Base-by-base conservation (phyloP, 2,888 invertebrate genomes). In the Dermolepida albohirtum region DNA sequence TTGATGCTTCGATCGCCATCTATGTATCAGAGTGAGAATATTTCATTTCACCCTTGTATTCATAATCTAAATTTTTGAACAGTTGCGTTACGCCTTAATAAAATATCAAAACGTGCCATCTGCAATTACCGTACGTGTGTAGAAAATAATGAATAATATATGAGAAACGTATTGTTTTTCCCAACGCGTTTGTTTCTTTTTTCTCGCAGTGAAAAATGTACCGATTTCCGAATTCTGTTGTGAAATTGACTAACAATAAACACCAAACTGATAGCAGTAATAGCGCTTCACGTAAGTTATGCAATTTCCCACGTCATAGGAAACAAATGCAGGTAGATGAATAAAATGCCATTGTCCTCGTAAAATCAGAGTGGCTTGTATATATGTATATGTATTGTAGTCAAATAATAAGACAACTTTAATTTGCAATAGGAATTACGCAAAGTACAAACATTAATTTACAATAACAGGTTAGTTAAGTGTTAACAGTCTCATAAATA, bases 281-380 rank as follows among this genome's bases (percentile, higher is more conserved):
- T 16, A 47, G 59, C 47, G 34, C 47, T 62, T 62, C 59, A 49
- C 47, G 39, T 47, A 47, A 34, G 34, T 65, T 65, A 47, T 54
- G 65, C 52, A 65, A 65, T 65, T 65, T 65, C 54, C 65, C 65
- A 44, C 52, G 65, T 54, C 54, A 22, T 52, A 54, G 65, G 12
- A 54, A 39, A 52, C 34, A 65, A 47, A 65, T 65, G 65, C 65
- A 44, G 65, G 65, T 54, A 65, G 44, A 34, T 8, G 41, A 52
- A n/a, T 11, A 14, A 43, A n/a, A 51, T 51, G 64, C 64, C 65
- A 65, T 65, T 65, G 65, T 65, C 54, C 54, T 44, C 52, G 44
- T 65, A 44, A 41, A 65, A 54, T 44, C 54, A 44, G 52, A 54
- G 65, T 52, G 11, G 16, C 39, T 62, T 62, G 16, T 34, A 12